phyloP scores from a whole-genome alignment of 2,113 vertebrate genomes.

The Macrotus californicus region DNA sequence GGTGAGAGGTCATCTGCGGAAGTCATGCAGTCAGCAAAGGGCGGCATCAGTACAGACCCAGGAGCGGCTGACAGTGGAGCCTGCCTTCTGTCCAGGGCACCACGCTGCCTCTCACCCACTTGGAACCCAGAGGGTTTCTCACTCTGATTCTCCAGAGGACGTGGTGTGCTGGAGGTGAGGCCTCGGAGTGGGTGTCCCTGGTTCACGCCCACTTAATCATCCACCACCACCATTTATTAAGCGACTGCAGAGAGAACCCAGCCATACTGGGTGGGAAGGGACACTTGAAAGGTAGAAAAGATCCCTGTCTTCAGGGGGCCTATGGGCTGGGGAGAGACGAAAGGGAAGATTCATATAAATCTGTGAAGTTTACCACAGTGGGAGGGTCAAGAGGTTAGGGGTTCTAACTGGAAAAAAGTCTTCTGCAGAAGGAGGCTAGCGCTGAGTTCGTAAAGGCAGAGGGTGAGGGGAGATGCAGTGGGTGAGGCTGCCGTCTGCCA shows the following conservation, averaged over 20 bases:
- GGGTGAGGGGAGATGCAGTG: background rate
- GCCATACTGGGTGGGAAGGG: background rate
- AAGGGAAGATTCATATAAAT: background rate
- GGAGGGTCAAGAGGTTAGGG: background rate
- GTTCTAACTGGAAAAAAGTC: background rate
- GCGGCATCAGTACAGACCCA: background rate
- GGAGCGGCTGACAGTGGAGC: background rate
- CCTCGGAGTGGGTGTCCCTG: background rate
- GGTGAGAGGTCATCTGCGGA: background rate
- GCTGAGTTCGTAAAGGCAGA: background rate
- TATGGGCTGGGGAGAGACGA: background rate
- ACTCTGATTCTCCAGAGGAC: background rate
- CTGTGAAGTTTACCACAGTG: background rate
- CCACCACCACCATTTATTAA: slow-evolving; percentile 10
- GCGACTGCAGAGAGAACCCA: background rate
- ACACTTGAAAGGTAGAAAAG: background rate
- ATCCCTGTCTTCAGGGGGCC: background rate
- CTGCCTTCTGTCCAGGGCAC: background rate
- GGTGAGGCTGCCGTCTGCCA: background rate
- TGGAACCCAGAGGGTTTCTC: background rate
- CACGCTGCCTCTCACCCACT: background rate
- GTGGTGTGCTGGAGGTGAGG: background rate
- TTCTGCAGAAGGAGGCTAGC: background rate
- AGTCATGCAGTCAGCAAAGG: background rate
- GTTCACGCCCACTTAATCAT: slow-evolving; percentile 32